These are phyloP conservation scores for Varecia variegata DNA, from an alignment of 2,797 vertebrate species.

Conservation along the genomic window DNA sequence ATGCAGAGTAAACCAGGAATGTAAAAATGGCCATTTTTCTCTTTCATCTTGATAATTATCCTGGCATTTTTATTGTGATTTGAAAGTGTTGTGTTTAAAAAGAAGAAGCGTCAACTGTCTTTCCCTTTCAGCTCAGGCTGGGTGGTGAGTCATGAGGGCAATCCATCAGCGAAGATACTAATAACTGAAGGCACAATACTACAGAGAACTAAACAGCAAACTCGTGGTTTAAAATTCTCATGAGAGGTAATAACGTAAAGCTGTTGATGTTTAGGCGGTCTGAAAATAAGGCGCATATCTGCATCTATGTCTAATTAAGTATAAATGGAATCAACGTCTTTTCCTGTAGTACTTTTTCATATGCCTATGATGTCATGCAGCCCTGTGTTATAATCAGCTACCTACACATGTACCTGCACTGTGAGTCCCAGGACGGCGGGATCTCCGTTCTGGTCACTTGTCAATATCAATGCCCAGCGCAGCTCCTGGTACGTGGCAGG, in stretches of 20 bases:
- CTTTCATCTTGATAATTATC: background rate
- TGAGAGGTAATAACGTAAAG: background rate
- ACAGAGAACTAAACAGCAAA: background rate
- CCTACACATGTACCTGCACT: background rate
- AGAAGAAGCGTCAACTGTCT: background rate
- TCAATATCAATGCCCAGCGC: background rate
- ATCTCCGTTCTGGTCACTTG: background rate
- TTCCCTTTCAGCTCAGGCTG: background rate
- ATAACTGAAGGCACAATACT: background rate
- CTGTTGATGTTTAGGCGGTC: background rate
- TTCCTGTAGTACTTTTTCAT: background rate
- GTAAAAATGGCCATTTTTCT: background rate
- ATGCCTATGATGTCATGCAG: background rate
- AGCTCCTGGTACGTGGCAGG: background rate
- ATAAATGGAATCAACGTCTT: background rate
- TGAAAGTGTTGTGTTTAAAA: background rate
- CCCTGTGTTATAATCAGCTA: background rate
- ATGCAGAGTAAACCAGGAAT: background rate
- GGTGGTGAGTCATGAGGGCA: background rate
- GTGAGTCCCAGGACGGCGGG: background rate
- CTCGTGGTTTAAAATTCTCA: background rate
- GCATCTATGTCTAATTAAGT: accelerated
- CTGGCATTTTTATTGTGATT: background rate
- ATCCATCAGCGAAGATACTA: background rate
- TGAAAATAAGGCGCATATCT: background rate